Base-by-base conservation (phyloP, 2,113 vertebrate genomes). In the Laticauda colubrina region DNA sequence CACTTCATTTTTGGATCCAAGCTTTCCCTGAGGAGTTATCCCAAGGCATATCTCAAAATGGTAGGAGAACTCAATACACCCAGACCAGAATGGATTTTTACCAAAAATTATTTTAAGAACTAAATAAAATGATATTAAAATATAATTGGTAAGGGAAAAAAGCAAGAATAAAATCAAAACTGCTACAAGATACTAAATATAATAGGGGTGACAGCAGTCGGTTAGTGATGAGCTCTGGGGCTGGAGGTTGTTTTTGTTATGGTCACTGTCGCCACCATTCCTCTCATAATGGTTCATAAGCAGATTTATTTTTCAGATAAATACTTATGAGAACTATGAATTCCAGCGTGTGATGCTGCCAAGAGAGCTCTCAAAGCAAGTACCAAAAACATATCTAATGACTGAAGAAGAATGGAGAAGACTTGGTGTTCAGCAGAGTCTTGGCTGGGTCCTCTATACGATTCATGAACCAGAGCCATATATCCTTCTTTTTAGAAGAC, bases 391-490 rank as follows among this genome's bases (percentile, higher is more conserved):
- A 12, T 98, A 98, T 94, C 96, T 99, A 89, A 98, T 99, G 98
- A 98, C 98, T 87, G 98, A 98, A 95, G 98, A 98, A 43, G 98
- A 99, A 88, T 98, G 98, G 98, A 97, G 98, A 95, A 96, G 96
- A 87, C 98, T 99, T 91, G 98, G 98, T 57, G 98, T 99, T 91
- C 98, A 99, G 93, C 98, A 98, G 92, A 98, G 98, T 93, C 98
- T 98, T 55, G 98, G 98, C 87, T 99, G 98, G 98, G 98, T 98
- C 93, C 98, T 98, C 94, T 99, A 98, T 51, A 98, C 98, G 98
- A 98, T 99, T 94, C 98, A 99, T 93, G 98, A 98, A 69, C 98
- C 98, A 95, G 98, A 99, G 94, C 98, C 98, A 0, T 98, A 99
- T 95, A 99, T 99, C 96, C 98, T 99, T 93, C 98, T 99, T 88